Evolutionary conservation across 2,797 vertebrate species (phyloP).

Genomic region (Gouania willdenowi): DNA sequence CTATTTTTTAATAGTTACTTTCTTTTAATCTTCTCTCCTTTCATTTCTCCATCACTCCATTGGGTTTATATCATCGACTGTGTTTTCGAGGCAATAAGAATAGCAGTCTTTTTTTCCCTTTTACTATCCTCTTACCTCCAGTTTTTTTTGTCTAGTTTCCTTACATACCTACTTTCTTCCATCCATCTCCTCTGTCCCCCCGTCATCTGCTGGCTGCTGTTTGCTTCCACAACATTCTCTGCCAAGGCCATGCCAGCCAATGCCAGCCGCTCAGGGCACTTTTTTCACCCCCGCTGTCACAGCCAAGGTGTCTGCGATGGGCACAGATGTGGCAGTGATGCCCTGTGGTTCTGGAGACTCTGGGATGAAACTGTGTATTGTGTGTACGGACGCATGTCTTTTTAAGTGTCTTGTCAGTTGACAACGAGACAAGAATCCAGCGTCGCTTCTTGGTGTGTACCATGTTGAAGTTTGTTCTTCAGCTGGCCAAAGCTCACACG

Average conservation of each 20-base stretch:
- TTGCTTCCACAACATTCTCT: conserved; percentile 40
- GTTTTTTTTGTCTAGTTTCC: conserved; percentile 6
- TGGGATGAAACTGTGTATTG: conserved; percentile 56
- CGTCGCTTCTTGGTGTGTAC: conserved; percentile 51
- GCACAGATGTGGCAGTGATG: conserved; percentile 75
- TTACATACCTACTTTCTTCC: neutral
- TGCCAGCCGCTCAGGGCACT: conserved; percentile 66
- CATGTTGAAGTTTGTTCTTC: conserved; percentile 64
- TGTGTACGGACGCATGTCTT: conserved; percentile 9
- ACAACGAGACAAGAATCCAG: too few species aligned
- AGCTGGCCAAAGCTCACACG: conserved; percentile 52
- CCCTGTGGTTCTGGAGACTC: conserved; percentile 62
- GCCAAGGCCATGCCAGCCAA: conserved; percentile 50
- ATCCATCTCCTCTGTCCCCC: conserved; percentile 7
- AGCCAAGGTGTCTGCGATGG: conserved; percentile 68
- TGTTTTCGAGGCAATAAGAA: too few species aligned
- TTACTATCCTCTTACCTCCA: too few species aligned
- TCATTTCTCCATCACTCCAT: too few species aligned
- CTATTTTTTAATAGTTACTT: too few species aligned
- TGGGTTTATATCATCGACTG: too few species aligned
- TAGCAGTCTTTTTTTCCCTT: too few species aligned
- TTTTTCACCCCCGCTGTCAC: conserved; percentile 63
- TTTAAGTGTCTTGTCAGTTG: too few species aligned
- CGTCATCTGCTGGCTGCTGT: conserved; percentile 58
- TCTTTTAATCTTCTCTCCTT: too few species aligned